A percentile compares a stretch with the other conserved stretches of the same genome.
These are phyloP conservation scores for Lepidonotus clava DNA, from an alignment of 2,888 invertebrate genomes.

Conservation along the genomic window DNA sequence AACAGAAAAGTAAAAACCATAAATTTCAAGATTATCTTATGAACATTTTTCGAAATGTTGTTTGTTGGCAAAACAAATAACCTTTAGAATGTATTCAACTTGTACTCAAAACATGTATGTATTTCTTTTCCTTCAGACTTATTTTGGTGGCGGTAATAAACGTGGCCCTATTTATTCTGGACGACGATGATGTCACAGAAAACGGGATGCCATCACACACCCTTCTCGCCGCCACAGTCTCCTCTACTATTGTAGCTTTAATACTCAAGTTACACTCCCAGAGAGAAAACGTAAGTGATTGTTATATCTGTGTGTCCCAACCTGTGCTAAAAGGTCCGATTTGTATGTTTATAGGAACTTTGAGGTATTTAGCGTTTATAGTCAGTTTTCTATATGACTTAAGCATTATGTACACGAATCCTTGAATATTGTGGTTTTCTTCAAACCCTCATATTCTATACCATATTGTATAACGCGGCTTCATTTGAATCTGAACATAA, in stretches of 20 bases:
- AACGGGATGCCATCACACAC: background rate
- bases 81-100: too few species aligned
- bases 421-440: background rate
- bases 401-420: background rate
- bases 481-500: too few species aligned
- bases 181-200: background rate
- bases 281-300: background rate
- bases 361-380: too few species aligned
- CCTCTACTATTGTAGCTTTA: background rate
- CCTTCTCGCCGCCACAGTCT: background rate
- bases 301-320: background rate
- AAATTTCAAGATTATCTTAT: too few species aligned
- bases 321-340: background rate
- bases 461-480: background rate
- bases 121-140: background rate
- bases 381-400: too few species aligned
- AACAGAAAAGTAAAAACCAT: too few species aligned
- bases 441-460: background rate
- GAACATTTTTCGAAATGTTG: too few species aligned
- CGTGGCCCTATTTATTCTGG: background rate
- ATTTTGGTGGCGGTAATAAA: background rate
- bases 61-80: too few species aligned
- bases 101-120: too few species aligned
- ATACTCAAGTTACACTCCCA: background rate
- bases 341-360: background rate